Conservation (phyloP, 2,888 invertebrate species). For the Oscheius sp. region DNA sequence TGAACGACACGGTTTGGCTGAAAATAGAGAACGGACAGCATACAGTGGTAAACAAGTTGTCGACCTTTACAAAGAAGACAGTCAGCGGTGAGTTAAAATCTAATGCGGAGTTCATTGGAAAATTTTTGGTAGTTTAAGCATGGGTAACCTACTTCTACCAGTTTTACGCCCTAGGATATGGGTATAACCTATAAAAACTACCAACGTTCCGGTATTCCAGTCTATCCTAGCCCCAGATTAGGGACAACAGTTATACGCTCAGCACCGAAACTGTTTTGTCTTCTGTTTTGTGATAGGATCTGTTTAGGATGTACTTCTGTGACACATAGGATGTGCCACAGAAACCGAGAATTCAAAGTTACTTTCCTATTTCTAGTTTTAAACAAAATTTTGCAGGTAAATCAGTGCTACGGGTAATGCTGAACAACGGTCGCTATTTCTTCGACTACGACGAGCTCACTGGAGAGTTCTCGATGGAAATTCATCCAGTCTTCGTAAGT, state of each 20-base stretch:
- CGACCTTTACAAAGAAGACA: conserved; percentile 53
- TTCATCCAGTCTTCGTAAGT: conserved; percentile 48
- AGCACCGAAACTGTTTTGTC: no score
- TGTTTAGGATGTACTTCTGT: no score
- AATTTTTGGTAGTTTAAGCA: no score
- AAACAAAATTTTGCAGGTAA: conserved; percentile 46
- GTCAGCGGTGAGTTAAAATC: conserved; percentile 46
- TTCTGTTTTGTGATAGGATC: no score
- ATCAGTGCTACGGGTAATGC: conserved; percentile 52
- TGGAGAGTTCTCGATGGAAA: conserved; percentile 64
- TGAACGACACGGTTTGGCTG: conserved; percentile 61
- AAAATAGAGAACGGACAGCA: conserved; percentile 58
- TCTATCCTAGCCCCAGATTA: no score
- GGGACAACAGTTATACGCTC: no score
- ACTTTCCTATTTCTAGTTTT: background rate
- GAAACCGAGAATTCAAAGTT: no score
- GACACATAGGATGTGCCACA: no score
- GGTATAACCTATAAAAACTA: background rate
- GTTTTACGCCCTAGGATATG: background rate
- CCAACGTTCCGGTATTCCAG: background rate
- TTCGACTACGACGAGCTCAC: conserved; percentile 64
- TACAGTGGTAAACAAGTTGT: conserved; percentile 46
- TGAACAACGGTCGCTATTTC: conserved; percentile 57
- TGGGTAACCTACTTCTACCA: no score
- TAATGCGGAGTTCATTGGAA: no score